Evolutionary conservation across 2,113 vertebrate genomes (phyloP).

Genomic region (Perca flavescens): DNA sequence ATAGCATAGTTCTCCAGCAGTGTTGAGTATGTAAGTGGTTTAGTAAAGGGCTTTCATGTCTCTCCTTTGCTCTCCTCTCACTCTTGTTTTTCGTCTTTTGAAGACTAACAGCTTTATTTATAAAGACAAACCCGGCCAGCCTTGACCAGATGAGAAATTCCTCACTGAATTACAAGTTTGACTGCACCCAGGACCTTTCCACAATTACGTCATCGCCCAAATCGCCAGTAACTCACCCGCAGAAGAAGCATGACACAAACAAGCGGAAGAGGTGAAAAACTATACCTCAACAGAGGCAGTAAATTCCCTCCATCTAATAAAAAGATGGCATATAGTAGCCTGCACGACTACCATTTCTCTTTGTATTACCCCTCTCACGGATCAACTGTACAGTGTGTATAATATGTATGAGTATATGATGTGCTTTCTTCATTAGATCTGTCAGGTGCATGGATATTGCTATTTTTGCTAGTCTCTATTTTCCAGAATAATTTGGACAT

Average conservation of each 20-base stretch:
- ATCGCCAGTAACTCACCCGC: conserved; percentile 67
- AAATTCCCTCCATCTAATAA: conserved; percentile 51
- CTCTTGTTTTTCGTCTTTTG: conserved; percentile 37
- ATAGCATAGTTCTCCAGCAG: conserved; percentile 44
- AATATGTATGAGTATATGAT: neutral
- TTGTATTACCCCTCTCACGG: neutral
- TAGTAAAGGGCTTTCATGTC: conserved; percentile 21
- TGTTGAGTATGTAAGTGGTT: conserved; percentile 10
- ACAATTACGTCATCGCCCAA: conserved; percentile 76
- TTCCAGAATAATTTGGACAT: conserved; percentile 35
- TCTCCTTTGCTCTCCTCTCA: conserved; percentile 13
- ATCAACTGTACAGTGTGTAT: neutral
- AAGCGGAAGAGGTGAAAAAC: conserved; percentile 42
- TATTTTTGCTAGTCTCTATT: conserved; percentile 15
- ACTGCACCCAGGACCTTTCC: conserved; percentile 74
- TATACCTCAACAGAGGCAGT: conserved; percentile 35
- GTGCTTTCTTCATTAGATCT: conserved; percentile 44
- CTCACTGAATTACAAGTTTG: conserved; percentile 77
- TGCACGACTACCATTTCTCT: conserved; percentile 1
- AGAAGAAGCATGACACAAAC: conserved; percentile 59
- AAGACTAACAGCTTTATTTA: conserved; percentile 70
- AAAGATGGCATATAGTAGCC: conserved; percentile 13
- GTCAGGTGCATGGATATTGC: conserved; percentile 40
- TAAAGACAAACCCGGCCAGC: conserved; percentile 59
- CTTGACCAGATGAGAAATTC: conserved; percentile 77